Conservation (phyloP, 2,797 vertebrate genomes). For the Eptatretus atami region DNA sequence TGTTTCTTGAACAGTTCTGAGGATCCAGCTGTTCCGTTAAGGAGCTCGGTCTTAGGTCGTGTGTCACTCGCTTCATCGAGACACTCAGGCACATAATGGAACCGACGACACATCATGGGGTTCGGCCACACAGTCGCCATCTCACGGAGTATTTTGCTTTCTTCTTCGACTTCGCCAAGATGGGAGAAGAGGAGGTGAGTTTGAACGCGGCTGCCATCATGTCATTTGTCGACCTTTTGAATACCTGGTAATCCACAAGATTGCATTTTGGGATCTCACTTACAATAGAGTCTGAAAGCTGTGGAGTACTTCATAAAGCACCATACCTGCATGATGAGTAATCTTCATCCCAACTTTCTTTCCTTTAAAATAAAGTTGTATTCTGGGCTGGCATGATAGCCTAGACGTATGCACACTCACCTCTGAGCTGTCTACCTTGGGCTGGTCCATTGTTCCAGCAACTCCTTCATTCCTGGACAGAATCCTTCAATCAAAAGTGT, state of each 20-base stretch:
- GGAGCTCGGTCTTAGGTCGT: slow-evolving; percentile 84
- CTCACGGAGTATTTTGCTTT: slow-evolving; percentile 95
- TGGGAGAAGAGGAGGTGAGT: slow-evolving; percentile 86
- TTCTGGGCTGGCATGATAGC: no score
- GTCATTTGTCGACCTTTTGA: not conserved
- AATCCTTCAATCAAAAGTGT: no score
- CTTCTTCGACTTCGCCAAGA: slow-evolving; percentile 91
- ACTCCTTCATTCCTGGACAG: no score
- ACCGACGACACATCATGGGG: slow-evolving; percentile 24
- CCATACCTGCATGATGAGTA: no score
- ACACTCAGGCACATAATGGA: slow-evolving; percentile 91
- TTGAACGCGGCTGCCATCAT: no score
- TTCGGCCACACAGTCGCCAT: slow-evolving; percentile 95
- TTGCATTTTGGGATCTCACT: not conserved
- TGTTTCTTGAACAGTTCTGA: slow-evolving; percentile 35
- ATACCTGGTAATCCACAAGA: not conserved
- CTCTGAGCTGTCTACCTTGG: no score
- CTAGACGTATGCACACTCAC: no score
- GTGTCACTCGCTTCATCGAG: slow-evolving; percentile 84
- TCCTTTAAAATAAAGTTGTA: no score
- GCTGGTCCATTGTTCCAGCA: no score
- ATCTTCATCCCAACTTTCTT: no score
- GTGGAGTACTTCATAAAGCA: no score
- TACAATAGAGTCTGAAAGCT: no score
- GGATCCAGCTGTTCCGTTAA: slow-evolving; percentile 82